phyloP scores from a whole-genome alignment of 2,888 invertebrate genomes.

The Macrophya annulata region DNA sequence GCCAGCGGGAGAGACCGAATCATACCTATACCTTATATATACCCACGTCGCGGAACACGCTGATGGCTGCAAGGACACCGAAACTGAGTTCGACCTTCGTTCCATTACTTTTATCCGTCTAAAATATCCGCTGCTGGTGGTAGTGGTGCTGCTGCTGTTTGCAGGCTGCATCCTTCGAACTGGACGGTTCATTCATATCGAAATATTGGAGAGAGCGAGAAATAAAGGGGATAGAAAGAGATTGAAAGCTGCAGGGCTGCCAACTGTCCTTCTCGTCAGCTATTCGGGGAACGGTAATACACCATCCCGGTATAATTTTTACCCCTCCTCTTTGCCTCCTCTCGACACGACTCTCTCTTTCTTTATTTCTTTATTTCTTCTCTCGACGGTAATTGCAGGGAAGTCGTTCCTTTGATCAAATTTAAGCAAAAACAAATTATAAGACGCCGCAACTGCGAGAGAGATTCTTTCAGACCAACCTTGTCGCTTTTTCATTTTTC shows the following conservation, averaged over 20 bases:
- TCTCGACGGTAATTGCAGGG: not conserved
- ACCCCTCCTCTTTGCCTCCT: not conserved
- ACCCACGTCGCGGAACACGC: not conserved
- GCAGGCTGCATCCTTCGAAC: slow-evolving; percentile 10
- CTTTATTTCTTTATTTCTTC: not conserved
- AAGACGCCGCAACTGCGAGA: not conserved
- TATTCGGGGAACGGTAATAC: slow-evolving; percentile 16
- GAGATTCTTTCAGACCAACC: not conserved
- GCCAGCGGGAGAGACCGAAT: slow-evolving; percentile 11
- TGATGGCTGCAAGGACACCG: not conserved
- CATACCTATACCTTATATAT: not conserved
- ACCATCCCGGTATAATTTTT: not conserved
- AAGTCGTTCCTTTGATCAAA: slow-evolving; percentile 29
- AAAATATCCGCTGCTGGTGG: not conserved
- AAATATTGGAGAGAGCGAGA: not conserved
- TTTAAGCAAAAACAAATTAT: slow-evolving; percentile 12
- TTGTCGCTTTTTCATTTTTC: not conserved
- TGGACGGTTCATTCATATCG: slow-evolving; percentile 11
- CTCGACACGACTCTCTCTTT: not conserved
- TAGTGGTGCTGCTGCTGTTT: too few species aligned
- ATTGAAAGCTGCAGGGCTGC: slow-evolving; percentile 19
- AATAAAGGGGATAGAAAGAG: not conserved
- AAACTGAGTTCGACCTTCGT: slow-evolving; percentile 18
- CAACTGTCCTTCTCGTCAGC: slow-evolving; percentile 32
- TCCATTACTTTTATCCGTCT: not conserved